Conservation (phyloP, 1,140 invertebrate species). For the Mercenaria mercenaria region DNA sequence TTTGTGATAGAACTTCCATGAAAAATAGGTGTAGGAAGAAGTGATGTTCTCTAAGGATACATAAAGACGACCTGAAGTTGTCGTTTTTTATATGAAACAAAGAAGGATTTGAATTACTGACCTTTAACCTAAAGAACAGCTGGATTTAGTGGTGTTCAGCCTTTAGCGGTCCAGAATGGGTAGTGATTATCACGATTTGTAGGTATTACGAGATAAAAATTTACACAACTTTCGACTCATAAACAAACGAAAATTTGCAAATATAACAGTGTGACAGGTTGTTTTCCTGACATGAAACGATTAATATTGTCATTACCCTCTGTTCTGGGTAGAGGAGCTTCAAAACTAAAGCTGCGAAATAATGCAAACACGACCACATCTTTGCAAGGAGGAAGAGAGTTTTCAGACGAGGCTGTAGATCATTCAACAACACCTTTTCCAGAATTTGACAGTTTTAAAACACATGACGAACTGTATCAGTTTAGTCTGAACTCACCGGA, state of each 20-base stretch:
- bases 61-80: no score
- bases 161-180: no score
- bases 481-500: slow-evolving; percentile 85
- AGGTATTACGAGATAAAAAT: no score
- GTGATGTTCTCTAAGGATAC: no score
- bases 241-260: neutral
- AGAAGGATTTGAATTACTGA: no score
- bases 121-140: no score
- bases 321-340: neutral
- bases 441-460: slow-evolving; percentile 78
- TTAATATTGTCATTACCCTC: neutral
- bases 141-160: no score
- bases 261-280: neutral
- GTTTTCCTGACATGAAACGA: neutral
- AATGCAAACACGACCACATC: neutral
- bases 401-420: neutral
- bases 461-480: slow-evolving; percentile 81
- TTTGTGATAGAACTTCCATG: no score
- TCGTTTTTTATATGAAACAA: no score
- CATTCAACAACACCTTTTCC: slow-evolving; percentile 77
- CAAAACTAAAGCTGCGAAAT: neutral
- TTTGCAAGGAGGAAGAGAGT: neutral
- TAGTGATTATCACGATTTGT: no score
- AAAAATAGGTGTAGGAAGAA: no score
- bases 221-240: no score